phyloP scores from a whole-genome alignment of 2,113 vertebrate species.

The Gallinago media region DNA sequence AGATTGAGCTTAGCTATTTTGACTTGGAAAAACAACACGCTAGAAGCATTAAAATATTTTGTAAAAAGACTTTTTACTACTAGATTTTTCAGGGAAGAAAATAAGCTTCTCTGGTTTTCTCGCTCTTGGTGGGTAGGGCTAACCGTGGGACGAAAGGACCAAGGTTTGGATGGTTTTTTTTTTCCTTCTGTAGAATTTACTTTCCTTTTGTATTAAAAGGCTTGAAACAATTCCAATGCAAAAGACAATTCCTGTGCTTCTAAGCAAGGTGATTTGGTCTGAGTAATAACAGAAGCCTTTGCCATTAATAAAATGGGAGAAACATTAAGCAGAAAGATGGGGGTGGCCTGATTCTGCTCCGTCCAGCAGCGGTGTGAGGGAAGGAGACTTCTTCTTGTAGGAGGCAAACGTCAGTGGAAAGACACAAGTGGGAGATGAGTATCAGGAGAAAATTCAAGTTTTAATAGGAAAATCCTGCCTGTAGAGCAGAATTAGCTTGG shows the following conservation, averaged over 20 bases:
- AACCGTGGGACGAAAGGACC: not conserved
- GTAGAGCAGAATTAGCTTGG: not conserved
- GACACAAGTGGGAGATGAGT: not conserved
- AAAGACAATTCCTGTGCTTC: slow-evolving; percentile 3
- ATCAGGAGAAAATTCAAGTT: not conserved
- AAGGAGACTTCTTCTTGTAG: not conserved
- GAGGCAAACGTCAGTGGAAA: not conserved
- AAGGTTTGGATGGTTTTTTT: not conserved
- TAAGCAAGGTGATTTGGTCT: not conserved
- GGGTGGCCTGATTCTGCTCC: not conserved
- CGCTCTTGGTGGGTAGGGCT: not conserved
- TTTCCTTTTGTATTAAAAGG: slow-evolving; percentile 51
- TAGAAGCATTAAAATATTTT: slow-evolving; percentile 48
- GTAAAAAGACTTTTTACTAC: slow-evolving; percentile 45
- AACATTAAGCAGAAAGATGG: not conserved
- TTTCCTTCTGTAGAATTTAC: not conserved
- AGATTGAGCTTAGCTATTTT: slow-evolving; percentile 64
- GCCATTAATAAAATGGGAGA: not conserved
- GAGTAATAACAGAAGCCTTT: slow-evolving; percentile 10
- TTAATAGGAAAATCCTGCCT: not conserved
- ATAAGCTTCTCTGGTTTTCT: not conserved
- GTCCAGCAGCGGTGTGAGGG: not conserved
- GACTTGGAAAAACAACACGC: slow-evolving; percentile 67
- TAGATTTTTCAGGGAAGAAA: not conserved
- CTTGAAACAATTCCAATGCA: not conserved